Evolutionary conservation across 2,888 invertebrate genomes (phyloP), one percentile per base, ranked within the genome.

Genomic region (Hylaea fasciaria): DNA sequence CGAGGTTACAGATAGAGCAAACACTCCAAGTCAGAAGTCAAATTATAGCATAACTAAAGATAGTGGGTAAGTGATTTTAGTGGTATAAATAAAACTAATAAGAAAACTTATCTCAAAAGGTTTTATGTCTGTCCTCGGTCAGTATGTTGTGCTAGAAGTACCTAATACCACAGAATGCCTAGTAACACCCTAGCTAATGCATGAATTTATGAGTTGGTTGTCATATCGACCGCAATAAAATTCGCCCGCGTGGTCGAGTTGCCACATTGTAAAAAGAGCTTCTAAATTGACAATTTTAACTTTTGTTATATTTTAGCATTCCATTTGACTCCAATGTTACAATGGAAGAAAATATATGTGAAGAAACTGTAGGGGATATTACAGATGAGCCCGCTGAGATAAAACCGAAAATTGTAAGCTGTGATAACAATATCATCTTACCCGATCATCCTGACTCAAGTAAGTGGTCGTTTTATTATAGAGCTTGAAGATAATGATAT

Each of bases 1-100:
- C 14, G 76, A 77, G 48, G 61, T 77, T 39, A 52, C 72, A 0
- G 60, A 66, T 1, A 16, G 50, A 62, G 46, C 54, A 47, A 29
- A 62, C 52, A 22, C 62, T 62, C 29, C 64, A 57, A 53, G 56
- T 13, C 50, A 32, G 9, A 62, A 43, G 22, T 40, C 56, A 8
- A 56, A 46, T 10, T 48, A 45, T 40, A 16, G 39, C 10, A 2
- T 35, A 28, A 57, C 63, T 47, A 58, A 57, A 7, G 47, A 28
- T 35, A 16, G n/a, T n/a, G n/a, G 35, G 52, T 52, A 40, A 49
- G 8, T 16, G 16, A 35, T 22, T 47, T 35, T 47, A 47, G 2
- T 47, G 11, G 3, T 35, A 14, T 0, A 47, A 9, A 44, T 43
- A 10, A 17, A 43, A 43, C 22, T 22, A 22, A 3, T 2, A 22